Evolutionary conservation across 1,140 invertebrate genomes (phyloP).

Genomic region (Pinna nobilis): DNA sequence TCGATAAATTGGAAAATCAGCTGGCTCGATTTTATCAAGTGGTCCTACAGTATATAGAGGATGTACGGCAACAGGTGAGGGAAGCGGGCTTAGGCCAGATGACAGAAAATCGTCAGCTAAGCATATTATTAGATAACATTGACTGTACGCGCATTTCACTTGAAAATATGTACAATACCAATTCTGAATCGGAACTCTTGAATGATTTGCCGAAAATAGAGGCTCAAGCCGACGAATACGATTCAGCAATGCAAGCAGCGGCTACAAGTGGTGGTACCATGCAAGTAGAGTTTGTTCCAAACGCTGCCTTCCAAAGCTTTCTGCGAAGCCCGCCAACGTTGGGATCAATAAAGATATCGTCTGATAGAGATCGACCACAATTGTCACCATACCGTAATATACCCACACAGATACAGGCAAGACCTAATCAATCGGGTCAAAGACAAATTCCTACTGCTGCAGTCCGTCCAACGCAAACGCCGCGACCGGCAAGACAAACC

Average conservation of each 20-base stretch:
- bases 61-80: conserved; percentile 42
- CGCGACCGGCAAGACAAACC: conserved; percentile 10
- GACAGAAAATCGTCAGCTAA: conserved; percentile 40
- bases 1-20: conserved; percentile 46
- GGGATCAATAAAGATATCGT: conserved; percentile 23
- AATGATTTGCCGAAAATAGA: conserved; percentile 45
- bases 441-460: conserved; percentile 12
- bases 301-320: conserved; percentile 26
- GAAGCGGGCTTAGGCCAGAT: conserved; percentile 35
- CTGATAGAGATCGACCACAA: background rate
- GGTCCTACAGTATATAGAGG: conserved; percentile 41
- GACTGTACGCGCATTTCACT: conserved; percentile 44
- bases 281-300: conserved; percentile 31
- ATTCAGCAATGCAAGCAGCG: conserved; percentile 33
- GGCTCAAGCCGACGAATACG: conserved; percentile 47
- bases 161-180: conserved; percentile 40
- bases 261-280: background rate
- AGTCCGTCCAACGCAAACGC: conserved; percentile 36
- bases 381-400: background rate
- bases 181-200: conserved; percentile 43
- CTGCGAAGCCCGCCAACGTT: conserved; percentile 30
- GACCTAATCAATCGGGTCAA: background rate
- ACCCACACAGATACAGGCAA: background rate
- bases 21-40: conserved; percentile 44
- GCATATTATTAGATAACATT: conserved; percentile 42